Conservation (phyloP, 2,113 vertebrate genomes). For the Lasiurus borealis region DNA sequence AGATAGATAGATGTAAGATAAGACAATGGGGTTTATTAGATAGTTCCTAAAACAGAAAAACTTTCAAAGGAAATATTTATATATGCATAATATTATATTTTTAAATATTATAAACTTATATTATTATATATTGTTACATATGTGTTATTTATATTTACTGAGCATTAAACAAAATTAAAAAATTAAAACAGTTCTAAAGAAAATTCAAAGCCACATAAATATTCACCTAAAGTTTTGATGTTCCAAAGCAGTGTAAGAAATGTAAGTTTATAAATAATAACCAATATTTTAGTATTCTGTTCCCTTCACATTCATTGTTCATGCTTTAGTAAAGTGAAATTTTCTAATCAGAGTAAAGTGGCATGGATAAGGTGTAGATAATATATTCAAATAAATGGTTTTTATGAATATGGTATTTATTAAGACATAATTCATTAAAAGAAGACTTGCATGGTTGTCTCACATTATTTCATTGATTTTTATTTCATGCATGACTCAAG, state of each 20-base stretch:
- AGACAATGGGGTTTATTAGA: not conserved
- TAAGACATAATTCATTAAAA: conserved; percentile 84
- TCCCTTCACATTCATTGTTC: conserved; percentile 77
- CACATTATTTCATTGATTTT: conserved; percentile 83
- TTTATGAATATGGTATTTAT: conserved; percentile 85
- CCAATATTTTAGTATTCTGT: conserved; percentile 74
- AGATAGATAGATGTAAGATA: not conserved
- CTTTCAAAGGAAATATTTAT: not conserved
- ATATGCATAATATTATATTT: not conserved
- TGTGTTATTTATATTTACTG: not conserved
- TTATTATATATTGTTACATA: not conserved
- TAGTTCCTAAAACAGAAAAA: not conserved
- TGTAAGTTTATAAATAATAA: conserved; percentile 57
- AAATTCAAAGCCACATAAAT: conserved; percentile 53
- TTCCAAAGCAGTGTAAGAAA: conserved; percentile 71
- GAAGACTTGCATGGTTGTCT: conserved; percentile 74
- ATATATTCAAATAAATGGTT: conserved; percentile 80
- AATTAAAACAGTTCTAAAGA: not conserved
- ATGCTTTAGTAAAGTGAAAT: conserved; percentile 82
- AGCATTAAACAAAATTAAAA: not conserved
- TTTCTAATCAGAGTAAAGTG: conserved; percentile 82
- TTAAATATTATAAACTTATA: not conserved
- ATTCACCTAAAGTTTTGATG: conserved; percentile 63
- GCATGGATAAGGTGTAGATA: conserved; percentile 76
- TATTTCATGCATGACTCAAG: conserved; percentile 69